Evolutionary conservation across 2,797 vertebrate genomes (phyloP).

Genomic region (Eulemur coronatus): DNA sequence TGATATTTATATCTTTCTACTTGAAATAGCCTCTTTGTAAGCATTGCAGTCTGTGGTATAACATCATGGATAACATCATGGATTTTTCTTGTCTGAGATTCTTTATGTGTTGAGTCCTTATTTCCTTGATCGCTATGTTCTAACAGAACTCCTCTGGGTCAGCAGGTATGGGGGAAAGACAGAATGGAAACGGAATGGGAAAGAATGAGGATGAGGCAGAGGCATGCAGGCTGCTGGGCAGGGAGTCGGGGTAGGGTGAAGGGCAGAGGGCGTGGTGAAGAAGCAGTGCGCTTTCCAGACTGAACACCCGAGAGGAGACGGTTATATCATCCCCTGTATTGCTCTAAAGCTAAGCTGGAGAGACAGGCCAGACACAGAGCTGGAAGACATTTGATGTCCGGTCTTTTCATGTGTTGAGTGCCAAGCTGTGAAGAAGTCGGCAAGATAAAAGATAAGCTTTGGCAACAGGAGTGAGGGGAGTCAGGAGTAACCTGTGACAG

Average conservation of each 20-base stretch:
- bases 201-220: neutral
- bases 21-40: neutral
- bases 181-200: neutral
- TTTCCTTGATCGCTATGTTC: slow-evolving; percentile 20
- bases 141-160: neutral
- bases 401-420: neutral
- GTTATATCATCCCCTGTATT: neutral
- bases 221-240: neutral
- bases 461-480: neutral
- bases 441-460: neutral
- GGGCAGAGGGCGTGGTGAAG: neutral
- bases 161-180: neutral
- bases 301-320: neutral
- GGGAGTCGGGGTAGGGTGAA: too few species aligned
- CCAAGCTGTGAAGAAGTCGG: neutral
- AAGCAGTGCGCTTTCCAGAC: neutral
- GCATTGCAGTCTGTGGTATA: neutral
- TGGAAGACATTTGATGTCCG: neutral
- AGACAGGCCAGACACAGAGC: neutral
- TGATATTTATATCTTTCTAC: neutral
- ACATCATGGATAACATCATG: too few species aligned
- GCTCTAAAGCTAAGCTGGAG: neutral
- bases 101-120: neutral
- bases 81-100: neutral
- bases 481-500: neutral